Evolutionary conservation across 37 sponge, comb jelly and placozoan genomes (phyloP).

Genomic region (Axinella damicornis): DNA sequence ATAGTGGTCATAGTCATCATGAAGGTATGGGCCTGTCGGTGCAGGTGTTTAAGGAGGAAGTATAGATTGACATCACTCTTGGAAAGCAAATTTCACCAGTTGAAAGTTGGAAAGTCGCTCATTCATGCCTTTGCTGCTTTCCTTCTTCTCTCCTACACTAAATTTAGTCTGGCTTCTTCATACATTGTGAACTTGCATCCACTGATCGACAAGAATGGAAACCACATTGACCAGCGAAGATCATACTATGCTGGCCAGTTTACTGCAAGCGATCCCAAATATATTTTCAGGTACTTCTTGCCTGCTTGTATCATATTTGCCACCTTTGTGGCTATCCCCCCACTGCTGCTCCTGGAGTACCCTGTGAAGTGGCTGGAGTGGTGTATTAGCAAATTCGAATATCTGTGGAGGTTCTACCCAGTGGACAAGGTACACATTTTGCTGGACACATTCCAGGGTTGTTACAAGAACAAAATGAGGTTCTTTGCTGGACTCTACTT

Average conservation of each 20-base stretch:
- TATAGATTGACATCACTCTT: no score
- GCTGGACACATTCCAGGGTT: no score
- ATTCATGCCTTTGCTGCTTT: conserved; percentile 60
- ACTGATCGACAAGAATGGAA: conserved; percentile 5
- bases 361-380: no score
- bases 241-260: conserved; percentile 39
- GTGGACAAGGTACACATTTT: no score
- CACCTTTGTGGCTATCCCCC: conserved; percentile 35
- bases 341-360: conserved; percentile 50
- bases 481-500: no score
- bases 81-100: not conserved
- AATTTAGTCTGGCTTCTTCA: conserved; percentile 29
- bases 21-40: not conserved
- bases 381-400: no score
- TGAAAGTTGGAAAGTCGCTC: conserved; percentile 17
- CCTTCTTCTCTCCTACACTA: conserved; percentile 63
- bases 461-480: no score
- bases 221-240: not conserved
- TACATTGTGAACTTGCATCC: conserved; percentile 13
- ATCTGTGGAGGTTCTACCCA: no score
- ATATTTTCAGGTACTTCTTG: conserved; percentile 15
- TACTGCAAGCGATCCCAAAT: not conserved
- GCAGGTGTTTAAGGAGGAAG: not conserved
- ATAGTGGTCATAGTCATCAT: not conserved
- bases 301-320: conserved; percentile 35